Base-by-base conservation (phyloP, 2,113 vertebrate species). In the Scortum barcoo region DNA sequence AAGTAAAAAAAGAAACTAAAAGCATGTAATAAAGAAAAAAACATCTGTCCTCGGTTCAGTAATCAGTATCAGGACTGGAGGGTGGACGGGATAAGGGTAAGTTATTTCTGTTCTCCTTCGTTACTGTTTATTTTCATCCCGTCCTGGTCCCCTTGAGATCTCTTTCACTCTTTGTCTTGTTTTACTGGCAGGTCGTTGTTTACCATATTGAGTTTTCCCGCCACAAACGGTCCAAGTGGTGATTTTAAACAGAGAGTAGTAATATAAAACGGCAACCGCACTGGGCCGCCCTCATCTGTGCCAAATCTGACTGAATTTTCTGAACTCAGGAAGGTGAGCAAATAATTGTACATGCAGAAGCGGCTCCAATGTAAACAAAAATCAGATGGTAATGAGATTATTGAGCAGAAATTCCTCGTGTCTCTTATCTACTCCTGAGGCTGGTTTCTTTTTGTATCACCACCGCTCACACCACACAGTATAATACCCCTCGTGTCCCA, bases 381-480 rank as follows among this genome's bases (percentile, higher is more conserved):
- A 8, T 73, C 36, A 3, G 40, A 58, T 33, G 20, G 48, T 77
- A 14, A 20, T 51, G 20, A n/a, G 22, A 22, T 30, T 72, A 65
- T 30, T 28, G 3, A 40, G 30, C 40, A 58, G 19, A 58, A 40
- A 53, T n/a, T 44, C 24, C 0, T 51, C 7, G 12, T 46, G n/a
- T 69, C 1, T 33, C 38, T 54, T 24, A 54, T 72, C n/a, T 56
- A 28, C 28, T 24, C 62, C 54, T 30, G 14, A 17, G 19, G 38
- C 30, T 48, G 13, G 13, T 61, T 54, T 76, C 14, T 67, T 30
- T 61, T 16, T 65, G 26, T 71, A 70, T 69, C 62, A n/a, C 26
- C 42, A n/a, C n/a, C n/a, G n/a, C 16, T n/a, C n/a, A 65, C 22
- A 62, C 12, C 62, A 40, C 9, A 0, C 13, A 67, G 56, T 38